Conservation (phyloP, 1,140 invertebrate genomes). For the Pristionchus pacificus region DNA sequence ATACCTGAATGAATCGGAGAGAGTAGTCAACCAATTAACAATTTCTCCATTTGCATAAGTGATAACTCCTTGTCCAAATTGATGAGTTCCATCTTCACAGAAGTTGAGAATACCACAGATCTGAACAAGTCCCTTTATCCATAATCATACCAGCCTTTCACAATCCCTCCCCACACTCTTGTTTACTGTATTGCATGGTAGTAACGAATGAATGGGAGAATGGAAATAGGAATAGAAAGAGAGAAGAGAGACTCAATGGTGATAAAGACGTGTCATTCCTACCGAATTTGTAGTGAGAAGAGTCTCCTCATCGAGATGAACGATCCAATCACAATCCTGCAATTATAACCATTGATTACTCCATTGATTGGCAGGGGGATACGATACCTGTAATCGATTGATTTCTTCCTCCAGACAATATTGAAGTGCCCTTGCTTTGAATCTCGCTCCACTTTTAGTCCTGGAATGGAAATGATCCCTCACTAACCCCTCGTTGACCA, state of each 20-base stretch:
- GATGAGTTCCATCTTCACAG: conserved; percentile 85
- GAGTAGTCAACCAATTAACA: conserved; percentile 91
- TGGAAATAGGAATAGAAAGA: neutral
- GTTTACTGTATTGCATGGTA: neutral
- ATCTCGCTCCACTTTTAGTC: conserved; percentile 83
- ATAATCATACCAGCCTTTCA: conserved; percentile 8
- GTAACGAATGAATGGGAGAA: neutral
- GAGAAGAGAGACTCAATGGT: neutral
- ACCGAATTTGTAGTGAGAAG: conserved; percentile 83
- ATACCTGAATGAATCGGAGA: conserved; percentile 84
- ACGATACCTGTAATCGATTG: conserved; percentile 46
- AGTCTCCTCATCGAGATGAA: conserved; percentile 95
- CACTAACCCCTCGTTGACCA: too few relatives aligned
- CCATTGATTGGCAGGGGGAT: too few relatives aligned
- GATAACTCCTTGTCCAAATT: conserved; percentile 94
- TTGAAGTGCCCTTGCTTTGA: conserved; percentile 89
- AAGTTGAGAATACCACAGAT: conserved; percentile 84
- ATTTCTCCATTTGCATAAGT: conserved; percentile 86
- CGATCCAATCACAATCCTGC: conserved; percentile 89
- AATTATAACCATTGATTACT: conserved; percentile 58
- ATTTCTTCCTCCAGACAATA: conserved; percentile 86
- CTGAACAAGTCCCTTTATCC: conserved; percentile 24
- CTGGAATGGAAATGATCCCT: too few relatives aligned
- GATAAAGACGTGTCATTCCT: conserved; percentile 16
- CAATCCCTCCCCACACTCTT: neutral